Base-by-base conservation (phyloP, 2,113 vertebrate species). In the Urocynchramus pylzowi region DNA sequence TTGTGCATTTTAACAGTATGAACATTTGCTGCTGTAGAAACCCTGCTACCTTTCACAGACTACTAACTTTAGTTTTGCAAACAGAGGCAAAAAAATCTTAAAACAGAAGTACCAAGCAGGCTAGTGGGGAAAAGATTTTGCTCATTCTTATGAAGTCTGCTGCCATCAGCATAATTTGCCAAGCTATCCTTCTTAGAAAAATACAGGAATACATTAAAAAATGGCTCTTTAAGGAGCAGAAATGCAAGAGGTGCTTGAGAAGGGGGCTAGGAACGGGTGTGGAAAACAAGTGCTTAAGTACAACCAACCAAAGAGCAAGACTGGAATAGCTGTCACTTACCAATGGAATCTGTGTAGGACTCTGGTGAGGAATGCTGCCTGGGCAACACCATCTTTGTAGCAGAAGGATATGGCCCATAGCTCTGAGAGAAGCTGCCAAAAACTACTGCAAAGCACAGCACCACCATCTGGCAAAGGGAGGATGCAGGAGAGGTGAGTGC, bases 381-480 rank as follows among this genome's bases (percentile, higher is more conserved):
- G 95, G 98, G 98, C 53, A 98, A 97, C 21, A 98, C 98, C 60
- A 98, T 98, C 97, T 98, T 99, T 61, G 98, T 98, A 92, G 99
- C 93, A 84, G 98, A 98, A 86, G 99, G 98, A 81, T 98, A 98
- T 5, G 98, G 98, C 15, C 97, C 98, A 27, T 98, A 98, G 93
- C 98, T 98, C 92, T 99, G 99, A 59, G 99, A 99, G 95, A 99
- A 99, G 97, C 98, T 99, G 64, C 99, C 99, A 79, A 99, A 98
- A 52, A 99, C 98, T 80, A 99, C 97, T 3, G 99, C 98, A 59
- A 99, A 99, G 94, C 99, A 99, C 83, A 99, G 94, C 84, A 99
- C 99, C 26, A 99, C 98, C 90, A 99, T 99, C 99, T 99, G 95
- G 74, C 47, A 84, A 63, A 45, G 3, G 57, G 30, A 91, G 16